Percentiles rank a stretch among this genome's conserved stretches.
phyloP scores from a whole-genome alignment of 2,797 vertebrate species.

The Micrastur ruficollis region DNA sequence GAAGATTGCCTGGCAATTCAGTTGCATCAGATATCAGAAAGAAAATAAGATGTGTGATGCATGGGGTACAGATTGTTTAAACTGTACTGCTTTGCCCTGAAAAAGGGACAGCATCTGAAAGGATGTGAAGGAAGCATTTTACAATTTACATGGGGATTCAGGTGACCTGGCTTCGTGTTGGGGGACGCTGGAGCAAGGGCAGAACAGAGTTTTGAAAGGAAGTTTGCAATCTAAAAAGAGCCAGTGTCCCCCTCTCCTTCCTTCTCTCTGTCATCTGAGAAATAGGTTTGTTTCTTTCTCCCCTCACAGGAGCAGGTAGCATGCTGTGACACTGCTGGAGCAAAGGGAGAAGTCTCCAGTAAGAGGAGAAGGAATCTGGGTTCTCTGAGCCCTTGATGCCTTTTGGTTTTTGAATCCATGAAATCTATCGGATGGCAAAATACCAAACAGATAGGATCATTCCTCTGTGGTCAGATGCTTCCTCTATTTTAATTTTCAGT shows the following conservation, averaged over 20 bases:
- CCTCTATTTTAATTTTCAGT: not conserved
- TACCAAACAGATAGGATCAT: not conserved
- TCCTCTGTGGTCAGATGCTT: not conserved
- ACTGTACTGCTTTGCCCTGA: not conserved
- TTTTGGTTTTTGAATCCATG: not conserved
- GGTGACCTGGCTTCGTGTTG: not conserved
- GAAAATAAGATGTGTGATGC: constrained; percentile 31
- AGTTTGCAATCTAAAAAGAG: not conserved
- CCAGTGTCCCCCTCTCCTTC: not conserved
- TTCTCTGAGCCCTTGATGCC: not conserved
- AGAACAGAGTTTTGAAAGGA: not conserved
- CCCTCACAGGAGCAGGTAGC: not conserved
- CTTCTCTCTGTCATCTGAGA: not conserved
- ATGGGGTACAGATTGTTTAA: constrained; percentile 22
- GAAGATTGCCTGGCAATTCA: constrained; percentile 52
- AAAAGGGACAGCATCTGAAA: not conserved
- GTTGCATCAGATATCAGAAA: constrained; percentile 47
- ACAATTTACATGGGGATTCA: not conserved
- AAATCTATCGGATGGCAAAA: not conserved
- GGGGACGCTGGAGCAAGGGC: not conserved
- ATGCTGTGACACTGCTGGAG: not conserved
- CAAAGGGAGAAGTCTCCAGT: not conserved
- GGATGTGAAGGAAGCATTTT: not conserved
- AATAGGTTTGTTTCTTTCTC: not conserved
- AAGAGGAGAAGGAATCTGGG: not conserved